Base-by-base conservation (phyloP, 2,888 invertebrate species). In the Diaprepes abbreviatus region DNA sequence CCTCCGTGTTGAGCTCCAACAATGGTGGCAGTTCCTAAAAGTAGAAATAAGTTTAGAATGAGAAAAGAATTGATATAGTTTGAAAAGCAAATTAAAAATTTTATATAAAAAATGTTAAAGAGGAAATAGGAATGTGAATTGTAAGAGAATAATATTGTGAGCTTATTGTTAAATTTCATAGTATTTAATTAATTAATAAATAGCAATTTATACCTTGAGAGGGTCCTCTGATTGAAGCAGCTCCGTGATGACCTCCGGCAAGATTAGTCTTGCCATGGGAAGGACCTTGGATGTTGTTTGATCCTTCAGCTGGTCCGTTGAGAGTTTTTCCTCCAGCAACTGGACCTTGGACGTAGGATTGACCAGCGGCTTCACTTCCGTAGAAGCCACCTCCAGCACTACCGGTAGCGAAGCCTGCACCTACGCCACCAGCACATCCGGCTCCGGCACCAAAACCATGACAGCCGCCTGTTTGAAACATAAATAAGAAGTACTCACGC, bases 221-320 rank as follows among this genome's bases (percentile, higher is more conserved):
- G 40, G 71, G 71, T 69, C 72, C 73, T 59, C 70, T 67, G 28
- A 70, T 69, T 52, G 40, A 35, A 33, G 71, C 71, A 24, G 73
- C 70, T 36, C 73, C 73, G 71, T 73, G 73, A 60, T 67, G 67
- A 38, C 71, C 63, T 73, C 73, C 73, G 31, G 70, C 71, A n/a
- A 73, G 59, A 57, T 70, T 73, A 65, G 73, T 69, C 7, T 66
- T 66, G 62, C 73, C 73, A 9, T 72, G 48, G 48, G 72, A 69
- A 38, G 73, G 62, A 35, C 73, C 73, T 59, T 72, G 68, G 45
- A 73, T 65, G 62, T 64, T 67, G 52, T 73, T 69, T 45, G 64
- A 66, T 48, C 73, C 73, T 71, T 73, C 71, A 43, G 60, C 64
- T 28, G 70, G 70, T 67, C 73, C 73, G 21, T 62, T 33, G 10